phyloP scores from a whole-genome alignment of 2,797 vertebrate genomes.

The Enteromius treurensis region DNA sequence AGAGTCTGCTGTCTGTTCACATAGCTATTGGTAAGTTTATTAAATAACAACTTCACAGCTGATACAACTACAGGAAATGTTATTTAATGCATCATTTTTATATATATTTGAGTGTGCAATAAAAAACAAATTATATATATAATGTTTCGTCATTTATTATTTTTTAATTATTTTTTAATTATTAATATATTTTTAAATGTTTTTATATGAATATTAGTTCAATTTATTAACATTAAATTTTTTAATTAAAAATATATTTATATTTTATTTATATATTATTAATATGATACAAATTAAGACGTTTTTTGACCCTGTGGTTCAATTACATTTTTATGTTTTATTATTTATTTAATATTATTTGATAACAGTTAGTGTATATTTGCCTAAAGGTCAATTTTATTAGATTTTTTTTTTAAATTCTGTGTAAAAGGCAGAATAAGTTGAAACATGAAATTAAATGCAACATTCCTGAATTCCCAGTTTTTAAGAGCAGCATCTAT shows the following conservation, averaged over 20 bases:
- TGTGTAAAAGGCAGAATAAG: background rate
- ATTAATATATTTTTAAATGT: background rate
- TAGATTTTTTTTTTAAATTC: no score
- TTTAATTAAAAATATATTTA: no score
- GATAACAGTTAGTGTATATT: background rate
- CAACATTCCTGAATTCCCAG: background rate
- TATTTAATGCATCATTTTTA: background rate
- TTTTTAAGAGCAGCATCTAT: background rate
- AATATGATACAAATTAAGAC: no score
- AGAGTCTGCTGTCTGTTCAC: constrained; percentile 84
- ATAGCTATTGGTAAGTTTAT: constrained; percentile 85
- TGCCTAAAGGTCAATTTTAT: background rate
- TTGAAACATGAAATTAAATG: background rate
- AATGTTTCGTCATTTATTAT: background rate
- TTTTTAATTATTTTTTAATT: background rate
- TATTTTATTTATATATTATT: no score
- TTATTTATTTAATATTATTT: background rate
- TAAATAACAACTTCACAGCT: background rate
- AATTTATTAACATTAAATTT: background rate
- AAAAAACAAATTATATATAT: background rate
- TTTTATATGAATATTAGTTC: background rate
- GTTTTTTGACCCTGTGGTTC: background rate
- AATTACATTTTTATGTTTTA: background rate
- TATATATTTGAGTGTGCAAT: background rate
- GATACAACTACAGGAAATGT: background rate